Percentiles rank a stretch among this genome's conserved stretches.
Conservation (phyloP, 2,113 vertebrate species). For the Sceloporus tristichus region DNA sequence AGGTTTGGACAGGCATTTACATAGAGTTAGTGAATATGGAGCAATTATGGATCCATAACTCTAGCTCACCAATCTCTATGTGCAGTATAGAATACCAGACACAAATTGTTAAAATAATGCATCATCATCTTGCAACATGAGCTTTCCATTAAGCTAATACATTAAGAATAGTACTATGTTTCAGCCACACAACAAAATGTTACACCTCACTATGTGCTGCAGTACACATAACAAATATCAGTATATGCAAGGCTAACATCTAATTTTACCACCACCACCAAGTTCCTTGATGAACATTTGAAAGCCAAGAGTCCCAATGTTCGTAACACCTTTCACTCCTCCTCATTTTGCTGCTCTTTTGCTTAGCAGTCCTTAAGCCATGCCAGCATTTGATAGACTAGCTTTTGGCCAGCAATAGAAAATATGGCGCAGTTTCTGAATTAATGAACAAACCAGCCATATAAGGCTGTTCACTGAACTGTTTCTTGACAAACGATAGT, state of each 20-base stretch:
- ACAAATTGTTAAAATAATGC: not conserved
- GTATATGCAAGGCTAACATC: too few relatives aligned
- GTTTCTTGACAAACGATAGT: not conserved
- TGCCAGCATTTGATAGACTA: not conserved
- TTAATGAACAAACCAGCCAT: not conserved
- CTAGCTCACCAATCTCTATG: too few relatives aligned
- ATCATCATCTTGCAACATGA: not conserved
- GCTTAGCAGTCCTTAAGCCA: not conserved
- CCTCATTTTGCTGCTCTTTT: not conserved
- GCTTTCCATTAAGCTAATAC: too few relatives aligned
- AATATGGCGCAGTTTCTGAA: not conserved
- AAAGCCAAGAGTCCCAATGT: not conserved
- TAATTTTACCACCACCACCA: not conserved
- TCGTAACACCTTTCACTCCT: not conserved
- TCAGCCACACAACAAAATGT: too few relatives aligned
- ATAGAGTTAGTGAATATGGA: too few relatives aligned
- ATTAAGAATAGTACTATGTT: too few relatives aligned
- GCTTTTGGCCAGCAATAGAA: not conserved
- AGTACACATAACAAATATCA: too few relatives aligned
- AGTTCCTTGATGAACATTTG: not conserved
- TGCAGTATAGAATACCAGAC: too few relatives aligned
- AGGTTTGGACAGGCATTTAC: too few relatives aligned
- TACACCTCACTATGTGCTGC: too few relatives aligned
- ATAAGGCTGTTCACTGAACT: not conserved
- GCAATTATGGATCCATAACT: too few relatives aligned